Percentiles rank a stretch among this genome's conserved stretches.
Evolutionary conservation across 2,797 vertebrate species (phyloP).

Genomic region (Danio albolineatus): DNA sequence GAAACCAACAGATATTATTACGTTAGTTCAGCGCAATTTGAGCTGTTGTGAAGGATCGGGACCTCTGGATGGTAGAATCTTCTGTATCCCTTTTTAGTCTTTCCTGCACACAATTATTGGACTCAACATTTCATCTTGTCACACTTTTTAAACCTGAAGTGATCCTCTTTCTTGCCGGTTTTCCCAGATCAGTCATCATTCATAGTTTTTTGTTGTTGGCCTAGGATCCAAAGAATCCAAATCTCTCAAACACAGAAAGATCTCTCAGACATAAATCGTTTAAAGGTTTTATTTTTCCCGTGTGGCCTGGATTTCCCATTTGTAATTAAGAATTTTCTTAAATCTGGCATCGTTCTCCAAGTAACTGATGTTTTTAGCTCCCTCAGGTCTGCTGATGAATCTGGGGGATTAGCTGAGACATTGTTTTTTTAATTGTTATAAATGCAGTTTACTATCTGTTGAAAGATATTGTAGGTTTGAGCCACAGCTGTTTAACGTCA

Average conservation of each 20-base stretch:
- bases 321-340: background rate
- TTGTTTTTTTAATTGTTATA: background rate
- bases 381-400: background rate
- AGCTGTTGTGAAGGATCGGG: conserved; percentile 23
- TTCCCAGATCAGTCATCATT: background rate
- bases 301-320: background rate
- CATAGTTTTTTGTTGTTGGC: background rate
- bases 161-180: background rate
- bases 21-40: conserved; percentile 44
- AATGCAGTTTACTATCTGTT: background rate
- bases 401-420: background rate
- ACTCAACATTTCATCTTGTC: conserved; percentile 6
- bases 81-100: background rate
- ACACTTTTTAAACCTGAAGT: background rate
- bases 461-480: background rate
- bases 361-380: background rate
- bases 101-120: background rate
- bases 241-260: too few relatives aligned
- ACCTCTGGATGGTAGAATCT: conserved; percentile 12
- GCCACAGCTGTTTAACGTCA: background rate
- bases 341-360: background rate
- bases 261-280: background rate
- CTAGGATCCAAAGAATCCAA: background rate
- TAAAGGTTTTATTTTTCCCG: background rate
- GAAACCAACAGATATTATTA: conserved; percentile 30